These are phyloP conservation scores for Fregetta grallaria DNA, from an alignment of 2,113 vertebrate genomes.

Conservation along the genomic window DNA sequence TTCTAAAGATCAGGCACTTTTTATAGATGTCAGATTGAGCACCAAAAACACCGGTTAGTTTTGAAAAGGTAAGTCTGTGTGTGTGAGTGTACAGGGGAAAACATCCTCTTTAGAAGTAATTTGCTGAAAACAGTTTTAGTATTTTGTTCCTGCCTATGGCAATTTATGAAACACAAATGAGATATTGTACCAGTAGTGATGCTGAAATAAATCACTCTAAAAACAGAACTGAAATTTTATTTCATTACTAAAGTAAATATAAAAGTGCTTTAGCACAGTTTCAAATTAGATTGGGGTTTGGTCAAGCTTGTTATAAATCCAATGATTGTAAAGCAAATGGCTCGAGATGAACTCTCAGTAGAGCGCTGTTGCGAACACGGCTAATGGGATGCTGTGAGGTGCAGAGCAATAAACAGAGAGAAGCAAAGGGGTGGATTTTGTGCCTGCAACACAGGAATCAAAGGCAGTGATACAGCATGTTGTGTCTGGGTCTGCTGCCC, in stretches of 20 bases:
- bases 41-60: background rate
- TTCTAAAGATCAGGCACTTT: background rate
- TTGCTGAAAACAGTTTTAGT: constrained; percentile 24
- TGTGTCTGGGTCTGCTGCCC: background rate
- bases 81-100: background rate
- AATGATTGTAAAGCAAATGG: constrained; percentile 23
- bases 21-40: background rate
- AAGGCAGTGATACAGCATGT: background rate
- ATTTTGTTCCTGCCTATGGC: constrained; percentile 47
- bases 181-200: constrained; percentile 5
- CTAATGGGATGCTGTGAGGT: background rate
- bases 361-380: background rate
- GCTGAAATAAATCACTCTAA: constrained; percentile 59
- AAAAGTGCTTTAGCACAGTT: constrained; percentile 55
- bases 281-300: constrained; percentile 66
- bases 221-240: constrained; percentile 61
- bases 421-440: background rate
- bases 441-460: background rate
- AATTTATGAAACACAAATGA: constrained; percentile 65
- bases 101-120: constrained; percentile 46
- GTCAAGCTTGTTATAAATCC: constrained; percentile 63
- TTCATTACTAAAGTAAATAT: constrained; percentile 68
- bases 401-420: background rate
- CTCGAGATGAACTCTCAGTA: constrained; percentile 33
- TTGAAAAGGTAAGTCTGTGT: background rate